Base-by-base conservation (phyloP, 2,113 vertebrate species). In the Eulemur rufifrons region DNA sequence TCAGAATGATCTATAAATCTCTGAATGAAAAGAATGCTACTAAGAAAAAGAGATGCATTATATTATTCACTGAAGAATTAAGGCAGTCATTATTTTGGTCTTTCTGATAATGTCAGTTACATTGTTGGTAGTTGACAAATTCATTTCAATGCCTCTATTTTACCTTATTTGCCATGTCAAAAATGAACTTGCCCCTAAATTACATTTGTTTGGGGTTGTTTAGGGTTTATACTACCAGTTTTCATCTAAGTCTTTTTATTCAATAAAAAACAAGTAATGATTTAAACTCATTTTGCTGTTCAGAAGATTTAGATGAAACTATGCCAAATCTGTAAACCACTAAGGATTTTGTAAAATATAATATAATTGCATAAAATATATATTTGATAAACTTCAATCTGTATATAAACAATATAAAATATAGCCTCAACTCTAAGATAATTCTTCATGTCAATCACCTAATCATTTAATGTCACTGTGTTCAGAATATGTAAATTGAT, bases 231-330 rank as follows among this genome's bases (percentile, higher is more conserved):
- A 29, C 10, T n/a, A 78, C 64, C n/a, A 50, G 27, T 29, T 64
- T 94, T 66, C 52, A 82, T 50, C 54, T 32, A 86, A 80, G 14
- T 50, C 6, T 47, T 50, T 23, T 64, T 54, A 34, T 61, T 56
- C 2, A 69, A 88, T 64, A 95, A 86, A 54, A 52, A n/a, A 29
- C 17, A 92, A 95, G 27, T 13, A 80, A 92, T 95, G n/a, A 90
- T 69, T 91, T 73, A 94, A 96, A 82, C 25, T 5, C 6, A 83
- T 74, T 92, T 88, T 86, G 52, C 61, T 92, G 76, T 92, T 37
- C 45, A 56, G 64, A 78, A 83, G 7, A 50, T 64, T 83, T 76
- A 81, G 11, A 66, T 61, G 50, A 29, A 91, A 95, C 7, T 2
- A 64, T 86, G 42, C 27, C 52, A 88, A 68, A 89, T 68, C 20